Conservation (phyloP, 2,113 vertebrate genomes). For the Melanocharis versteri region DNA sequence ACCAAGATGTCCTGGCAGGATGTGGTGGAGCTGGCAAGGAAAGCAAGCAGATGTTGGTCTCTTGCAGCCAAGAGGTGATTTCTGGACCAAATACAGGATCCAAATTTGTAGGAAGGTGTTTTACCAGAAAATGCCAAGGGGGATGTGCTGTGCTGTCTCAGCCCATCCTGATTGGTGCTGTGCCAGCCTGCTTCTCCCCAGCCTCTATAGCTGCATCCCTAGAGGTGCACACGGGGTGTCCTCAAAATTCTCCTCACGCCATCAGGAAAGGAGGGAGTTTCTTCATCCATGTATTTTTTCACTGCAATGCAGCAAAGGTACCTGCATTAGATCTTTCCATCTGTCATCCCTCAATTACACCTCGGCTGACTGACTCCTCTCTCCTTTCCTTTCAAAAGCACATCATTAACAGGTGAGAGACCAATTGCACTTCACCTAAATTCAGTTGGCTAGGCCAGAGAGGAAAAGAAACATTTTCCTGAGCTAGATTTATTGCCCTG, state of each 20-base stretch:
- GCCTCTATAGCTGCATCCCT: fast-evolving
- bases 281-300: neutral
- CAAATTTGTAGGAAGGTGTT: neutral
- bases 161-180: neutral
- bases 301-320: fast-evolving
- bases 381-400: neutral
- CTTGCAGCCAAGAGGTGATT: neutral
- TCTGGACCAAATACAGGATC: neutral
- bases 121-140: neutral
- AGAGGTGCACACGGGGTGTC: fast-evolving
- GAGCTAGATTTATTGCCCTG: neutral
- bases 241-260: neutral
- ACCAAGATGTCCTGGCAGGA: neutral
- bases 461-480: neutral
- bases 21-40: neutral
- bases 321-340: neutral
- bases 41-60: neutral
- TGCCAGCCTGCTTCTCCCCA: neutral
- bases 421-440: neutral
- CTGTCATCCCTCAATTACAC: neutral
- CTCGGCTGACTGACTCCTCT: neutral
- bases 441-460: neutral
- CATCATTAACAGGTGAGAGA: neutral
- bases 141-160: fast-evolving
- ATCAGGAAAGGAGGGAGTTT: neutral